Evolutionary conservation across 2,113 vertebrate genomes (phyloP).

Genomic region (Dromiciops gliroides): DNA sequence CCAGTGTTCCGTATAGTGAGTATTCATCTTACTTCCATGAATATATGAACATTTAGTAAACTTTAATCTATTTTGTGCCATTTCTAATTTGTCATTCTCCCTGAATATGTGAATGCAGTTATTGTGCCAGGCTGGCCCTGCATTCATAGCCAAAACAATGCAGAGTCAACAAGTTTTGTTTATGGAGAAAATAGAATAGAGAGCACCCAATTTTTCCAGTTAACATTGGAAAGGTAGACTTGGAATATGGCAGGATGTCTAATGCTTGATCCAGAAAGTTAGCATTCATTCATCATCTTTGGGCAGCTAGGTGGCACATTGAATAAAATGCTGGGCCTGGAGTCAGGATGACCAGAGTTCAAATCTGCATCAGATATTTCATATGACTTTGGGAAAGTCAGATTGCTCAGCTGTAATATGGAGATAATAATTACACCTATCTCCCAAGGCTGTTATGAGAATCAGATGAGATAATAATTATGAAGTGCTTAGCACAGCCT

Average conservation of each 20-base stretch:
- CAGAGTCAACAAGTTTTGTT: background rate
- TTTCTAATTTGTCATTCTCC: background rate
- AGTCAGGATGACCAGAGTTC: too few species aligned
- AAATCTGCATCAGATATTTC: too few species aligned
- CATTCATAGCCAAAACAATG: background rate
- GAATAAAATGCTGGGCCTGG: too few species aligned
- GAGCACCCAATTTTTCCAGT: background rate
- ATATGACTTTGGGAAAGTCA: too few species aligned
- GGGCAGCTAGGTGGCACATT: too few species aligned
- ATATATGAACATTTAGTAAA: background rate
- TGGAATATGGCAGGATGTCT: background rate
- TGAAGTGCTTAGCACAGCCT: too few species aligned
- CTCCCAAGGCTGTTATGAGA: too few species aligned
- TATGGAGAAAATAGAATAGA: background rate
- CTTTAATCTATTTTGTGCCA: background rate
- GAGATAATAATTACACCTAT: too few species aligned
- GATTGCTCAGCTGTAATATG: too few species aligned
- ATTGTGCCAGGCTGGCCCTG: background rate
- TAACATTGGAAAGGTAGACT: background rate
- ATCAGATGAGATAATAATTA: too few species aligned
- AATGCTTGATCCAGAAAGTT: background rate
- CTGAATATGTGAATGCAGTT: background rate
- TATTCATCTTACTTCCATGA: background rate
- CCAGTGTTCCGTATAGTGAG: too few species aligned
- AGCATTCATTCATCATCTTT: background rate